phyloP scores from a whole-genome alignment of 2,113 vertebrate genomes.

The Bungarus multicinctus region DNA sequence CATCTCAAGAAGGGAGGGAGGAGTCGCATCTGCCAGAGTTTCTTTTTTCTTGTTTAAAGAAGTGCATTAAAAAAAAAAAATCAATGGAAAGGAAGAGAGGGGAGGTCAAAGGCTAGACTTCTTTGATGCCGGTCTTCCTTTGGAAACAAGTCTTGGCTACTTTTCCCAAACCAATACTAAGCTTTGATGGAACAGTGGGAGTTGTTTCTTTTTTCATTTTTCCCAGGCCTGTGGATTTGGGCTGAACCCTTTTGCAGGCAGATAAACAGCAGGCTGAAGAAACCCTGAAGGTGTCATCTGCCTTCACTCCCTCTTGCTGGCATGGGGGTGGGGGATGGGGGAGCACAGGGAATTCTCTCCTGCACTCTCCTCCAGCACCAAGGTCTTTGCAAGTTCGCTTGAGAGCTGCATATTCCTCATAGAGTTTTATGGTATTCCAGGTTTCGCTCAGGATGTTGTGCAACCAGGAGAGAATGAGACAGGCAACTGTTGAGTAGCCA shows the following conservation, averaged over 20 bases:
- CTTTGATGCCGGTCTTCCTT: neutral
- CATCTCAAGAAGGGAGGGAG: constrained; percentile 51
- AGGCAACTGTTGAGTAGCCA: neutral
- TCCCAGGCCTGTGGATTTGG: neutral
- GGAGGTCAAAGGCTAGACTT: neutral
- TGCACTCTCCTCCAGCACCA: neutral
- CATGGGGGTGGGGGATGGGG: neutral
- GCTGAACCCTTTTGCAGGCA: neutral
- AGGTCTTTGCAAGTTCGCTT: neutral
- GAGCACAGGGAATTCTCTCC: neutral
- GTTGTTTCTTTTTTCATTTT: neutral
- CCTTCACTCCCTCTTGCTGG: neutral
- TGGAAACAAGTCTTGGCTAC: neutral
- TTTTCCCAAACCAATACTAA: no score
- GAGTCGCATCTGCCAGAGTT: constrained; percentile 25
- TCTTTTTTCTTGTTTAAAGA: neutral
- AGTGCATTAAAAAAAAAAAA: neutral
- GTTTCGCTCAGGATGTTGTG: neutral
- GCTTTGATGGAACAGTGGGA: neutral
- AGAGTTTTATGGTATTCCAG: neutral
- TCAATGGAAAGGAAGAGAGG: no score
- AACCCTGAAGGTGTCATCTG: neutral
- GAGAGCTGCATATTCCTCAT: neutral
- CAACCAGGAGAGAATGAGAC: neutral
- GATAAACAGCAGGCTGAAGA: neutral